Evolutionary conservation across 2,888 invertebrate species (phyloP).

Genomic region (Sceliomorpha sp.): DNA sequence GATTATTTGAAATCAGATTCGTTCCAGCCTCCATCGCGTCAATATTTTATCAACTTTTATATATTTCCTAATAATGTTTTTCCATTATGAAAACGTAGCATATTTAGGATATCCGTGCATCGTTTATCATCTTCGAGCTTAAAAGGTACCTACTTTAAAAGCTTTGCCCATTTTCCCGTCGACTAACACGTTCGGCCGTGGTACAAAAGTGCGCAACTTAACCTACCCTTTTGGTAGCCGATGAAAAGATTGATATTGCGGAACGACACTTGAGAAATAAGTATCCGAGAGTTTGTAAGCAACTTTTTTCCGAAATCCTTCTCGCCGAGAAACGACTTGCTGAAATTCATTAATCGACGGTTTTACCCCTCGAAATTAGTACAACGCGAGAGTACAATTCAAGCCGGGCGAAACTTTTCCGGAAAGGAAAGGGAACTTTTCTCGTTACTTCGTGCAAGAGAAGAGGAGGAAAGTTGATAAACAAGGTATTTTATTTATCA

Average conservation of each 20-base stretch:
- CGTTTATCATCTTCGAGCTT: slow-evolving; percentile 32
- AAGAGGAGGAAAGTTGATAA: slow-evolving; percentile 21
- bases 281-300: slow-evolving; percentile 30
- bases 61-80: too few species aligned
- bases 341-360: slow-evolving; percentile 34
- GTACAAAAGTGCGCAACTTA: slow-evolving; percentile 9
- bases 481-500: slow-evolving; percentile 30
- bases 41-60: too few species aligned
- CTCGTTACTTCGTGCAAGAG: slow-evolving; percentile 32
- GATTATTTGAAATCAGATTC: too few species aligned
- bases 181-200: slow-evolving; percentile 14
- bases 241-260: slow-evolving; percentile 35
- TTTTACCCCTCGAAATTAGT: slow-evolving; percentile 30
- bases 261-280: slow-evolving; percentile 28
- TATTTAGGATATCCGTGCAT: slow-evolving; percentile 31
- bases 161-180: slow-evolving; percentile 8
- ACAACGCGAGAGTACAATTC: slow-evolving; percentile 24
- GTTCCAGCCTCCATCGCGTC: too few species aligned
- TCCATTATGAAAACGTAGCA: slow-evolving; percentile 5
- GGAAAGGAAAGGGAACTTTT: slow-evolving; percentile 28
- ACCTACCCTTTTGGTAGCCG: slow-evolving; percentile 14
- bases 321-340: slow-evolving; percentile 22
- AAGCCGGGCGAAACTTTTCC: slow-evolving; percentile 23
- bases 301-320: slow-evolving; percentile 22
- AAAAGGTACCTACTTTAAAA: slow-evolving; percentile 20